These are phyloP conservation scores for Hyphantria cunea DNA, from an alignment of 1,140 invertebrate genomes.

Conservation along the genomic window DNA sequence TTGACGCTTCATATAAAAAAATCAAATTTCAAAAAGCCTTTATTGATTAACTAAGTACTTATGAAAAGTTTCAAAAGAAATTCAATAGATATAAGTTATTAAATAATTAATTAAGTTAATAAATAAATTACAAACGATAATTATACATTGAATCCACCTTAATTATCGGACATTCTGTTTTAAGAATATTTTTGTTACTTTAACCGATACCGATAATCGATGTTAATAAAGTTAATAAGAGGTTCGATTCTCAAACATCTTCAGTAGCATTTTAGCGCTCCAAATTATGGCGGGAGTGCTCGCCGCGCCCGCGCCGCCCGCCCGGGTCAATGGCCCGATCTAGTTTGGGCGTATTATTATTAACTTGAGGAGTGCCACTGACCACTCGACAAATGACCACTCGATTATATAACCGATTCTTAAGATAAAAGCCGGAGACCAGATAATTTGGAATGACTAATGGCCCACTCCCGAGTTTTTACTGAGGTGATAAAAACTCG, in stretches of 20 bases:
- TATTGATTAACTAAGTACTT: no score
- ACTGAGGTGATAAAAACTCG: neutral
- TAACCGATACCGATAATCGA: no score
- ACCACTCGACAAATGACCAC: conserved; percentile 48
- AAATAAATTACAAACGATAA: no score
- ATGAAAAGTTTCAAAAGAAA: no score
- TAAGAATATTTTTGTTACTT: no score
- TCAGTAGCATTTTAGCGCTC: conserved; percentile 62
- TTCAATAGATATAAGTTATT: no score
- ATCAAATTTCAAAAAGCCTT: no score
- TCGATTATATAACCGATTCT: conserved; percentile 33
- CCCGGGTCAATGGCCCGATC: conserved; percentile 73
- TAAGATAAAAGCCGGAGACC: conserved; percentile 21
- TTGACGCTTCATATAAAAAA: no score
- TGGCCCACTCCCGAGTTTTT: conserved; percentile 5
- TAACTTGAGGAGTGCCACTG: conserved; percentile 58
- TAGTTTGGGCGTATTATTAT: conserved; percentile 80
- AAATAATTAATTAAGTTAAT: no score
- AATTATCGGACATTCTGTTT: no score
- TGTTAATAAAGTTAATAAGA: no score
- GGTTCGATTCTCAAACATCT: conserved; percentile 3
- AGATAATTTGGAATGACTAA: conserved; percentile 18
- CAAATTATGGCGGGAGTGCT: conserved; percentile 46
- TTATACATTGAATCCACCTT: no score
- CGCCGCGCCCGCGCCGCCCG: conserved; percentile 52